Evolutionary conservation across 1,140 invertebrate species (phyloP).

Genomic region (Campoletis sonorensis): DNA sequence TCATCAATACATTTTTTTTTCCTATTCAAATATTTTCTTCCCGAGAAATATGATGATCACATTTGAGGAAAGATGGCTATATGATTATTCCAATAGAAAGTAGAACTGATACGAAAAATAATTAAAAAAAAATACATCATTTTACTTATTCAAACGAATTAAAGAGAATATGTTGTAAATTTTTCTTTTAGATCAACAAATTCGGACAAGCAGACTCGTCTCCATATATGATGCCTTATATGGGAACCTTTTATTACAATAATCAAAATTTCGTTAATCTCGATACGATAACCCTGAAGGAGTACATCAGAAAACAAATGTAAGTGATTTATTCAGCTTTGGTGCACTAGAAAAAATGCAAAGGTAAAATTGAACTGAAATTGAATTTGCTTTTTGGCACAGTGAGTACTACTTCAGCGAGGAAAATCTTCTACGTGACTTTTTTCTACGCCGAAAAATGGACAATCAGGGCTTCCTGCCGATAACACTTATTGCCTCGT

Average conservation of each 20-base stretch:
- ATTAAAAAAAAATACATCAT: background rate
- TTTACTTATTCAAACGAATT: slow-evolving; percentile 1
- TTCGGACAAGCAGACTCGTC: slow-evolving; percentile 69
- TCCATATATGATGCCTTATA: slow-evolving; percentile 80
- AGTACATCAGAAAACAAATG: slow-evolving; percentile 91
- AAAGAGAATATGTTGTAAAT: background rate
- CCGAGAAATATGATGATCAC: background rate
- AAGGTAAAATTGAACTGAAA: too few species aligned
- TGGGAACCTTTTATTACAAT: slow-evolving; percentile 81
- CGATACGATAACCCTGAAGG: slow-evolving; percentile 81
- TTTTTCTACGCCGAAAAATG: slow-evolving; percentile 98
- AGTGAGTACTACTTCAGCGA: slow-evolving; percentile 99
- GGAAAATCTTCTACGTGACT: slow-evolving; percentile 96
- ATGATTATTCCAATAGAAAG: slow-evolving; percentile 20
- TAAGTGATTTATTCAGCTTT: slow-evolving; percentile 74
- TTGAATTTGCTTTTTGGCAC: slow-evolving; percentile 39
- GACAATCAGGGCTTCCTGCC: slow-evolving; percentile 94
- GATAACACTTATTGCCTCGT: slow-evolving; percentile 95
- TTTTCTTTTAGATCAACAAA: slow-evolving; percentile 66
- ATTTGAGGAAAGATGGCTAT: slow-evolving; percentile 51
- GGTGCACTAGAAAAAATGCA: slow-evolving; percentile 2
- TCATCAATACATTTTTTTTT: background rate
- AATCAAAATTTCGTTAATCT: slow-evolving; percentile 76
- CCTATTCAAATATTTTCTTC: too few species aligned
- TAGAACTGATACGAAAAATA: slow-evolving; percentile 33